These are phyloP conservation scores for Chlorops oryzae DNA, from an alignment of 1,140 invertebrate genomes.

Conservation along the genomic window DNA sequence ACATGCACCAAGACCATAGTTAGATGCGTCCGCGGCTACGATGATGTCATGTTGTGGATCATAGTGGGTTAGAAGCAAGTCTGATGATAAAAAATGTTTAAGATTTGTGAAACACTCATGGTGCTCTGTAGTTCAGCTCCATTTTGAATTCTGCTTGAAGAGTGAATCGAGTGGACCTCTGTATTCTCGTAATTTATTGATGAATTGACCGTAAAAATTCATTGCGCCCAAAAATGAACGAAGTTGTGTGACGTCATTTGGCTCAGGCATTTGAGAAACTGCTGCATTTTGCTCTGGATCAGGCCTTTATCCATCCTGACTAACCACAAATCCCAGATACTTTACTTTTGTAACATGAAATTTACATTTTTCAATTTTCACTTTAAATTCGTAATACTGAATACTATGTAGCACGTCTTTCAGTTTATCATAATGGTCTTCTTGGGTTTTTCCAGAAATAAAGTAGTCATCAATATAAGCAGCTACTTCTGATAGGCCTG, in stretches of 20 bases:
- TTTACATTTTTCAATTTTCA: constrained; percentile 10
- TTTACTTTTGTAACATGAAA: constrained; percentile 2
- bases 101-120: constrained; percentile 3
- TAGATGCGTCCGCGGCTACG: constrained; percentile 9
- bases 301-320: constrained; percentile 33
- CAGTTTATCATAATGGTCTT: constrained; percentile 6
- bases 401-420: constrained; percentile 5
- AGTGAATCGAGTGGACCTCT: constrained; percentile 16
- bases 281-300: constrained; percentile 30
- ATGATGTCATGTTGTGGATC: constrained; percentile 14
- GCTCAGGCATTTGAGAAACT: constrained; percentile 24
- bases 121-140: background rate
- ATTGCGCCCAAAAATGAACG: constrained; percentile 23
- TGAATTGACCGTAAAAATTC: constrained; percentile 27
- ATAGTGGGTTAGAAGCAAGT: constrained; percentile 7
- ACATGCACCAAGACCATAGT: constrained; percentile 20
- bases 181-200: constrained; percentile 29
- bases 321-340: constrained; percentile 45
- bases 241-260: constrained; percentile 9
- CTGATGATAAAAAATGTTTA: constrained; percentile 6
- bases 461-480: constrained; percentile 9
- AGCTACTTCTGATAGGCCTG: background rate
- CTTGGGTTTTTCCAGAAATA: constrained; percentile 1
- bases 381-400: constrained; percentile 7
- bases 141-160: constrained; percentile 12